Evolutionary conservation across 2,888 invertebrate genomes (phyloP).

Genomic region (Eristalinus sepulchralis): DNA sequence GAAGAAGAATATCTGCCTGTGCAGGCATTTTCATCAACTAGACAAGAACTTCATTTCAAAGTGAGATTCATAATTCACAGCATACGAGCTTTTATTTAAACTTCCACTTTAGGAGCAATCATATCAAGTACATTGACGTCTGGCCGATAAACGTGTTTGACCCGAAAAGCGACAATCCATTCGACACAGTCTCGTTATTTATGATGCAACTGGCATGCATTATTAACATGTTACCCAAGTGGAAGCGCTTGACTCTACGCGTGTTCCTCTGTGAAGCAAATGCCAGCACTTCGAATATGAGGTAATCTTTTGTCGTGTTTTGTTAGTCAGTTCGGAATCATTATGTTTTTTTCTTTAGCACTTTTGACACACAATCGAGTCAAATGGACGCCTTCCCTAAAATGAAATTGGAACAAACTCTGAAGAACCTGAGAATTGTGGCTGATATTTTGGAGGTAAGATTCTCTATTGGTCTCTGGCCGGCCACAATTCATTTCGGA

Average conservation of each 20-base stretch:
- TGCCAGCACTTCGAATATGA: constrained; percentile 73
- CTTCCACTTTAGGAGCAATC: constrained; percentile 77
- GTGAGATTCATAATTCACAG: constrained; percentile 80
- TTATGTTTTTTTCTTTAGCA: constrained; percentile 70
- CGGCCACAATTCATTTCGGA: no score
- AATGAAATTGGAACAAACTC: constrained; percentile 85
- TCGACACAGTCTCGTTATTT: constrained; percentile 95
- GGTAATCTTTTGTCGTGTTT: constrained; percentile 73
- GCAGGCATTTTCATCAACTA: constrained; percentile 93
- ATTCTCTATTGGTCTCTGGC: no score
- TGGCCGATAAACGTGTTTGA: constrained; percentile 97
- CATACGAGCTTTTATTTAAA: background rate
- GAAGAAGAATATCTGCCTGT: constrained; percentile 96
- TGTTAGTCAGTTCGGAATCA: background rate
- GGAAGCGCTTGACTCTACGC: constrained; percentile 92
- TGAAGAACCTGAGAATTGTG: constrained; percentile 92
- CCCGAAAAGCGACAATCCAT: constrained; percentile 89
- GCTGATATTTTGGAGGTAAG: constrained; percentile 89
- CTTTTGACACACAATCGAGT: constrained; percentile 77
- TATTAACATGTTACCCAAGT: constrained; percentile 93
- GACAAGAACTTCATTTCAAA: constrained; percentile 89
- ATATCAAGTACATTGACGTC: constrained; percentile 94
- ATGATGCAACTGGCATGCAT: constrained; percentile 98
- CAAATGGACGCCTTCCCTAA: constrained; percentile 78
- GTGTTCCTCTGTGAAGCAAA: constrained; percentile 90